Evolutionary conservation across 1,140 invertebrate genomes (phyloP).

Genomic region (Papilio aristodemus): DNA sequence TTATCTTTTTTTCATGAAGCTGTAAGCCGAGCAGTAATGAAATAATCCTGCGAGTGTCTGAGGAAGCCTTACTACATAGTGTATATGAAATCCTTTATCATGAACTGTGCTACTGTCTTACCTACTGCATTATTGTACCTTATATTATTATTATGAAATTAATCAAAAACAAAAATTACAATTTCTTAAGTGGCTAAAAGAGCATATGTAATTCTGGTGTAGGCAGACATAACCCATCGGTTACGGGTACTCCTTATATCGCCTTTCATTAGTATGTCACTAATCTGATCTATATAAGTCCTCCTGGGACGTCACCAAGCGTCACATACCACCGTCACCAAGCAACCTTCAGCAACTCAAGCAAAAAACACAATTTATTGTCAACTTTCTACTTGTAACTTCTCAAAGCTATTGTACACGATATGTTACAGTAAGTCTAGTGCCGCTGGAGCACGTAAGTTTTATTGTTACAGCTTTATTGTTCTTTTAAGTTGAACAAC

Average conservation of each 20-base stretch:
- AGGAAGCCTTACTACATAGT: not conserved
- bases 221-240: too few species aligned
- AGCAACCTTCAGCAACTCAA: too few species aligned
- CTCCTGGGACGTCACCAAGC: too few species aligned
- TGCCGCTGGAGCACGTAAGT: not conserved
- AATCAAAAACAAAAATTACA: not conserved
- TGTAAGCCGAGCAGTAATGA: not conserved
- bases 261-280: too few species aligned
- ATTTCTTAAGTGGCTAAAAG: too few species aligned
- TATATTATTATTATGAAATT: not conserved
- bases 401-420: not conserved
- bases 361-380: not conserved
- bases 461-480: slow-evolving; percentile 7
- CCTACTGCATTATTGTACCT: not conserved
- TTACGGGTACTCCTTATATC: too few species aligned
- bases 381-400: not conserved
- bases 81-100: slow-evolving; percentile 7
- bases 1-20: not conserved
- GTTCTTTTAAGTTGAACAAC: not conserved
- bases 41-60: not conserved
- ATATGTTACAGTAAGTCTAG: slow-evolving; percentile 2
- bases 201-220: too few species aligned
- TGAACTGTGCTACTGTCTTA: slow-evolving; percentile 11
- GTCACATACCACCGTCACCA: too few species aligned
- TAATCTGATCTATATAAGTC: too few species aligned